A percentile compares a stretch with the other conserved stretches of the same genome.
Conservation (phyloP, 2,888 invertebrate species). For the Polyommatus icarus region DNA sequence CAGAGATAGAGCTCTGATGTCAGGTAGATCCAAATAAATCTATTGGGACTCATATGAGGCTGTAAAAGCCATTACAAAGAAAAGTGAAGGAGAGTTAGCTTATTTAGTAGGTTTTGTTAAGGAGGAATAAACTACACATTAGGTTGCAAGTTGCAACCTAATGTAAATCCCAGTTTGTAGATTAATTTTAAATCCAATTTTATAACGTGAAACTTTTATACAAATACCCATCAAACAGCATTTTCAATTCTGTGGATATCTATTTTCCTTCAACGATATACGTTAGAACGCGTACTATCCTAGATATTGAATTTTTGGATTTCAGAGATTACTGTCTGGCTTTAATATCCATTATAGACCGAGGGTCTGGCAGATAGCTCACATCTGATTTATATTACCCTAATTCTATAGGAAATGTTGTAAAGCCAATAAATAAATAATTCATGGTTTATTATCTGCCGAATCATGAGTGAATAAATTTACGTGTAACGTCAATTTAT, state of each 20-base stretch:
- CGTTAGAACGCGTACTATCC: not conserved
- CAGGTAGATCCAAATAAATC: too few relatives aligned
- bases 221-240: not conserved
- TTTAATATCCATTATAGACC: constrained; percentile 14
- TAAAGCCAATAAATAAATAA: constrained; percentile 19
- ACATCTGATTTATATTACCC: constrained; percentile 5
- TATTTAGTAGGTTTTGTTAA: too few relatives aligned
- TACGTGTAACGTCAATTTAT: not conserved
- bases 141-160: too few relatives aligned
- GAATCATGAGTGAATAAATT: not conserved
- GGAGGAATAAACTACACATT: too few relatives aligned
- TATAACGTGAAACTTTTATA: too few relatives aligned
- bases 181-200: too few relatives aligned
- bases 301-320: constrained; percentile 27
- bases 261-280: constrained; percentile 19
- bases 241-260: not conserved
- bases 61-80: too few relatives aligned
- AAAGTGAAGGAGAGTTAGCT: too few relatives aligned
- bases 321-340: constrained; percentile 11
- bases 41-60: too few relatives aligned
- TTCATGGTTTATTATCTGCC: constrained; percentile 15
- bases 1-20: too few relatives aligned
- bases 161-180: too few relatives aligned
- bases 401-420: not conserved
- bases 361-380: not conserved